Evolutionary conservation across 1,140 invertebrate genomes (phyloP).

Genomic region (Temnothorax curvispinosus): DNA sequence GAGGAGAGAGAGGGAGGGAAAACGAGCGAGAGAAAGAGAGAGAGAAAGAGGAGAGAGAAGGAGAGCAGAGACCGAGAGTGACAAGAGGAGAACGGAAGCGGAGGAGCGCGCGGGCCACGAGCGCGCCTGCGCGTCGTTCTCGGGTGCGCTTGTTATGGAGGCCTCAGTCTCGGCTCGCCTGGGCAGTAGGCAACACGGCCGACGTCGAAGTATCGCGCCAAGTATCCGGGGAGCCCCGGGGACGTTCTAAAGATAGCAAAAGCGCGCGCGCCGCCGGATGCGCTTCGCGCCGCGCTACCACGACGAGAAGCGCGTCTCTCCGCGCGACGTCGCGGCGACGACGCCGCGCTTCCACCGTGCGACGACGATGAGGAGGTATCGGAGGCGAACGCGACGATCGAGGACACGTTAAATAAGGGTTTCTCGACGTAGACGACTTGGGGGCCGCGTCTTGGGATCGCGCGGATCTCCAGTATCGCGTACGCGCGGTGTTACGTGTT

Average conservation of each 20-base stretch:
- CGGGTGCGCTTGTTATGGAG: constrained; percentile 78
- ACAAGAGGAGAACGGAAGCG: constrained; percentile 17
- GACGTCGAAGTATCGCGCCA: constrained; percentile 56
- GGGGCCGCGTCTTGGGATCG: not conserved
- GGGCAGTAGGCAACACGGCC: constrained; percentile 80
- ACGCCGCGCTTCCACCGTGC: not conserved
- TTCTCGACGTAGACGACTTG: not conserved
- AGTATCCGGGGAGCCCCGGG: constrained; percentile 63
- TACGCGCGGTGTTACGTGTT: not conserved
- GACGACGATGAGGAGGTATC: not conserved
- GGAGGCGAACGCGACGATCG: constrained; percentile 15
- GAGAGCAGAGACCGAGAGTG: not conserved
- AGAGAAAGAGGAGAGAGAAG: not conserved
- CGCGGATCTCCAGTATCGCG: not conserved
- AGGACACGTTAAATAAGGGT: not conserved
- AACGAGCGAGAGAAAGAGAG: too few relatives aligned
- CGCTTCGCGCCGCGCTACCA: constrained; percentile 31
- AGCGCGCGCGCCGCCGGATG: constrained; percentile 17
- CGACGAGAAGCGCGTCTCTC: not conserved
- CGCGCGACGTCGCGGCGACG: not conserved
- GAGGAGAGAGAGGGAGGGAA: constrained; percentile 10
- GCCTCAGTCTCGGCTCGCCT: constrained; percentile 83
- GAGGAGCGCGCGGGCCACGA: constrained; percentile 49
- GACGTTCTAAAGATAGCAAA: constrained; percentile 72
- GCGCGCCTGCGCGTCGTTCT: constrained; percentile 77